These are phyloP conservation scores for Ptychochromis oligacanthus DNA, from an alignment of 2,113 vertebrate genomes.

Conservation along the genomic window DNA sequence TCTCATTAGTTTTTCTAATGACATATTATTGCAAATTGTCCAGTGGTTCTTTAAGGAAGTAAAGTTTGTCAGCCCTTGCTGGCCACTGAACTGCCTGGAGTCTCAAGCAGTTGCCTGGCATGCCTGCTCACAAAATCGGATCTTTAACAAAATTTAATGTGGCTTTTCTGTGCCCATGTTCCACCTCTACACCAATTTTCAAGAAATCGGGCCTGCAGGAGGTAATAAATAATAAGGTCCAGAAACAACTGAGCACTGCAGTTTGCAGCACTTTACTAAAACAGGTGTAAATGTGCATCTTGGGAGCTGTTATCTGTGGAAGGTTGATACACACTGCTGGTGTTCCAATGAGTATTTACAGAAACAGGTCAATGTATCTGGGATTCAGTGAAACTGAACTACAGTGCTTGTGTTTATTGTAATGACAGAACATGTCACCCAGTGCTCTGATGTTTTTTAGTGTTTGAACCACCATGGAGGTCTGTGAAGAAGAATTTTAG, in stretches of 20 bases:
- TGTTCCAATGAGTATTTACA: background rate
- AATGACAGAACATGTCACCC: background rate
- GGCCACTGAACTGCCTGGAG: background rate
- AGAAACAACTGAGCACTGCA: background rate
- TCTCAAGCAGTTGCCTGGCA: background rate
- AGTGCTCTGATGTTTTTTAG: background rate
- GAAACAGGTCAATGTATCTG: background rate
- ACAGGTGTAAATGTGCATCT: constrained; percentile 4
- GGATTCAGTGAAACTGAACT: background rate
- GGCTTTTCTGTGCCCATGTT: background rate
- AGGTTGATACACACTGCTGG: background rate
- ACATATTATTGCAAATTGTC: background rate
- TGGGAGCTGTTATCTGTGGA: background rate
- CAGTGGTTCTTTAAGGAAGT: background rate
- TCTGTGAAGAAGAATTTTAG: background rate
- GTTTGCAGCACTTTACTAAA: background rate
- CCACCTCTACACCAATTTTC: too few relatives aligned
- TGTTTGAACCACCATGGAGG: background rate
- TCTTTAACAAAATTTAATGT: background rate
- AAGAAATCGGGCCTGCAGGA: background rate
- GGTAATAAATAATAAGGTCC: background rate
- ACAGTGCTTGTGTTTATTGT: background rate
- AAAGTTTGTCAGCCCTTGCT: background rate
- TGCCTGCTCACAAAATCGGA: background rate
- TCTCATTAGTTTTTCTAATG: background rate